phyloP scores from a whole-genome alignment of 2,797 vertebrate species.

The Tinamus major region DNA sequence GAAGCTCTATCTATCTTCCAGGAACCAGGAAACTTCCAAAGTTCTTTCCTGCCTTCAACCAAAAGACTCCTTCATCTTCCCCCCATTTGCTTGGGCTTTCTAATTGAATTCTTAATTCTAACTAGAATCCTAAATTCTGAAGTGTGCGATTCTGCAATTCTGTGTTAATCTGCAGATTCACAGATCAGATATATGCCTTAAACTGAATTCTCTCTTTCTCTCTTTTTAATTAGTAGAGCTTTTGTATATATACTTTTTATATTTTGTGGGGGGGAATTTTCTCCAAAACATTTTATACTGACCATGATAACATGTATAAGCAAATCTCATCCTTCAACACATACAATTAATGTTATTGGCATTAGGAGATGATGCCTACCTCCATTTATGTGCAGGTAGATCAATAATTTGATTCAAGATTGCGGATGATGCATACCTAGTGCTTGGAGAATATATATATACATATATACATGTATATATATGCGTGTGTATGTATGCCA shows the following conservation, averaged over 20 bases:
- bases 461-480: too few species aligned
- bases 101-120: not conserved
- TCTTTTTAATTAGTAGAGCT: not conserved
- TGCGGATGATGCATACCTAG: not conserved
- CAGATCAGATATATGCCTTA: too few species aligned
- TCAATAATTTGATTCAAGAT: not conserved
- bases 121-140: too few species aligned
- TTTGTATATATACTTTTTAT: not conserved
- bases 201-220: too few species aligned
- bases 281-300: not conserved
- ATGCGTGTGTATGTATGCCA: not conserved
- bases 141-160: too few species aligned
- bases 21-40: not conserved
- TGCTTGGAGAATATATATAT: not conserved
- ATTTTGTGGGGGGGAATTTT: not conserved
- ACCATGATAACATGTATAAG: not conserved
- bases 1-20: not conserved
- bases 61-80: not conserved
- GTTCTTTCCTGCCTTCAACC: not conserved
- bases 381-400: not conserved
- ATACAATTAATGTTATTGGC: not conserved
- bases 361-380: not conserved
- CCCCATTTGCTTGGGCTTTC: not conserved
- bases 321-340: not conserved
- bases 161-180: not conserved